Conservation (phyloP, 2,888 invertebrate genomes). For the Gerris lacustris region DNA sequence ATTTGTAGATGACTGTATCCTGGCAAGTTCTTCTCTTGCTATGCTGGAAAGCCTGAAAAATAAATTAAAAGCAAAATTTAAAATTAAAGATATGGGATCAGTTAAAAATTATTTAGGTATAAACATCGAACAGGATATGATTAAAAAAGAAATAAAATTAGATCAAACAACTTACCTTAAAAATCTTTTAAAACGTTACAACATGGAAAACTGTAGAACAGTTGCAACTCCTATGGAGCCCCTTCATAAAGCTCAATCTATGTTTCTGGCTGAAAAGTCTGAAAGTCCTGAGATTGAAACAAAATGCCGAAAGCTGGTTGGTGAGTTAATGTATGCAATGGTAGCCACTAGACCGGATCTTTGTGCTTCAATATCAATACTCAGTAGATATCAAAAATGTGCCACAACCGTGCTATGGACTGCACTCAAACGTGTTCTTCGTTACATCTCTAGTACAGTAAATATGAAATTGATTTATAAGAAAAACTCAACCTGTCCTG, state of each 20-base stretch:
- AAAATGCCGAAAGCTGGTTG: constrained; percentile 19
- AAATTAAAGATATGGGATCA: neutral
- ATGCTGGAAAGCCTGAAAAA: neutral
- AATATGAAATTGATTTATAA: constrained; percentile 13
- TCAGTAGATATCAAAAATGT: constrained; percentile 23
- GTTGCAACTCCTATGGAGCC: constrained; percentile 13
- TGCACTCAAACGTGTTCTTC: constrained; percentile 23
- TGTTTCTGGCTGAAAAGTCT: neutral
- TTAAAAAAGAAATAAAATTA: neutral
- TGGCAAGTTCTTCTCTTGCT: neutral
- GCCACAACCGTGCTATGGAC: constrained; percentile 19
- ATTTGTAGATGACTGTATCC: neutral
- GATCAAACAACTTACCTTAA: neutral
- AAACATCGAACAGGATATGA: neutral
- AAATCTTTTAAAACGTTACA: constrained; percentile 14
- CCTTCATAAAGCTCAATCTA: neutral
- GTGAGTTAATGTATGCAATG: constrained; percentile 21
- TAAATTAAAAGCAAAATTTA: neutral
- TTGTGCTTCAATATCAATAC: constrained; percentile 20
- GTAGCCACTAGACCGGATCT: constrained; percentile 25
- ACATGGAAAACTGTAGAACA: constrained; percentile 15
- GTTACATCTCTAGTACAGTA: constrained; percentile 21
- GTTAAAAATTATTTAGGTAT: neutral
- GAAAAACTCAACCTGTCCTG: neutral
- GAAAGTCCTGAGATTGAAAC: constrained; percentile 13